Conservation (phyloP, 2,797 vertebrate species). For the Enteromius argenteus region DNA sequence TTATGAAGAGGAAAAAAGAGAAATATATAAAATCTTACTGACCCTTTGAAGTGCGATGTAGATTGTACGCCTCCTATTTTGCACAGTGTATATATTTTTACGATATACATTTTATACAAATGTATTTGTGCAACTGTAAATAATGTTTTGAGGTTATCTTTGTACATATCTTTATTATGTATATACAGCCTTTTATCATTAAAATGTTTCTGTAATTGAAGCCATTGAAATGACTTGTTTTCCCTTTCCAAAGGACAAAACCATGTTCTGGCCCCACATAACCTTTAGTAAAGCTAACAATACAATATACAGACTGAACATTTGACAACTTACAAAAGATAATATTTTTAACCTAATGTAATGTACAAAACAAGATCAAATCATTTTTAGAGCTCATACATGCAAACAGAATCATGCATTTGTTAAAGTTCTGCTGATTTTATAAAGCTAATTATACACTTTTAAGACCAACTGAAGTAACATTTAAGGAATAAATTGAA, state of each 20-base stretch:
- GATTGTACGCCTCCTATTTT: conserved; percentile 84
- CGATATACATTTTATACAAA: conserved; percentile 84
- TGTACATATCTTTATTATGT: conserved; percentile 83
- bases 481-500: neutral
- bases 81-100: conserved; percentile 86
- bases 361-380: neutral
- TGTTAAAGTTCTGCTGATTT: neutral
- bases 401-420: neutral
- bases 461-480: neutral
- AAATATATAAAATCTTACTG: neutral
- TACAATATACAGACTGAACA: conserved; percentile 5
- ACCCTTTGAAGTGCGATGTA: conserved; percentile 53
- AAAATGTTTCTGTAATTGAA: conserved; percentile 64
- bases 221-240: neutral
- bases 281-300: neutral
- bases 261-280: neutral
- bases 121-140: conserved; percentile 86
- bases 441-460: neutral
- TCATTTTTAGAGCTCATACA: neutral
- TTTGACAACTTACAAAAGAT: neutral
- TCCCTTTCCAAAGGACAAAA: neutral
- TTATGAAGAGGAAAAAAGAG: conserved; percentile 51
- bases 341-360: neutral
- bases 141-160: conserved; percentile 68
- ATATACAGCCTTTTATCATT: conserved; percentile 83